phyloP scores from a whole-genome alignment of 2,113 vertebrate species.

The Brachypodius melanocephalos region DNA sequence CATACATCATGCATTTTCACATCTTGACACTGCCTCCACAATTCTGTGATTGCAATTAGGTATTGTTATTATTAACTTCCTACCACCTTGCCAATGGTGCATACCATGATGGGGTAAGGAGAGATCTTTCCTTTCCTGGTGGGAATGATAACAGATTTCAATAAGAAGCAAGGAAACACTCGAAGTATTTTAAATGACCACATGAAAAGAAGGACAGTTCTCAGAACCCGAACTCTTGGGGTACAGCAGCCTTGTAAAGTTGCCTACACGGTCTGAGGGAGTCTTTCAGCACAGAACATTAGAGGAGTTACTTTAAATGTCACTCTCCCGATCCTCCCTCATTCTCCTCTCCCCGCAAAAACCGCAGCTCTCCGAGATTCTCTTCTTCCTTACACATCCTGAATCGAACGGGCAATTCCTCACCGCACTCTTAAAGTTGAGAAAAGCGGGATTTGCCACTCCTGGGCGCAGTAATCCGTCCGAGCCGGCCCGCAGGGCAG shows the following conservation, averaged over 20 bases:
- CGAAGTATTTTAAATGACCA: not conserved
- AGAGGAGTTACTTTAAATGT: not conserved
- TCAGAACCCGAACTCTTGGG: not conserved
- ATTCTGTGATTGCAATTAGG: not conserved
- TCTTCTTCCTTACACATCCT: not conserved
- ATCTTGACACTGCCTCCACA: not conserved
- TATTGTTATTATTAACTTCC: not conserved
- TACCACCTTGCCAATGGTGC: not conserved
- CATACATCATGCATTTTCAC: not conserved
- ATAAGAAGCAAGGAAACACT: not conserved
- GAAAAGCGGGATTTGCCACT: accelerated
- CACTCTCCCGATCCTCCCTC: not conserved
- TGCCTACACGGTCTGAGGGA: not conserved
- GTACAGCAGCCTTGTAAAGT: not conserved
- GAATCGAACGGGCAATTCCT: not conserved
- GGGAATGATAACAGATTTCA: not conserved
- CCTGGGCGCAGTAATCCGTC: not conserved
- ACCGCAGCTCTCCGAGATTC: not conserved
- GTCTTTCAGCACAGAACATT: not conserved
- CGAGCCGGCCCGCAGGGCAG: not conserved
- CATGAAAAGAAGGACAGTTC: not conserved
- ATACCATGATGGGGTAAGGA: not conserved
- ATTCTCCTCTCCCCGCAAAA: not conserved
- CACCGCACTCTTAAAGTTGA: not conserved
- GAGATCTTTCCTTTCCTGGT: not conserved